phyloP scores from a whole-genome alignment of 2,113 vertebrate species.

The Tenrec ecaudatus region DNA sequence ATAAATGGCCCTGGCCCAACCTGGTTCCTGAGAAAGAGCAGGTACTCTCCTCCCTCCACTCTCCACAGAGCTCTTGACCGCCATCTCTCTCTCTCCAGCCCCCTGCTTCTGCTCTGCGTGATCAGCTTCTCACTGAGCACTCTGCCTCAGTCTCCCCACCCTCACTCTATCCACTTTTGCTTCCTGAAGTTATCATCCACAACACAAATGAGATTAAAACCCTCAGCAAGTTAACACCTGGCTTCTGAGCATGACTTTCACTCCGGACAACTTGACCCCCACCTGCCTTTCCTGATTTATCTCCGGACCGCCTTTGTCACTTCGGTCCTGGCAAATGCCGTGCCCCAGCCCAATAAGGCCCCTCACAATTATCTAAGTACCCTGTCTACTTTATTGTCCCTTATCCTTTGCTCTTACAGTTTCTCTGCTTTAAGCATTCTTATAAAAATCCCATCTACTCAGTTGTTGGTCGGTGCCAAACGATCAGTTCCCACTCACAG shows the following conservation, averaged over 20 bases:
- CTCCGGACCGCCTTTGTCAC: not conserved
- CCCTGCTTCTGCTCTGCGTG: not conserved
- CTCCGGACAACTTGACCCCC: not conserved
- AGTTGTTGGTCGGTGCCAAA: not conserved
- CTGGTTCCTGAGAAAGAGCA: not conserved
- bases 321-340: not conserved
- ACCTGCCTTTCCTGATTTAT: not conserved
- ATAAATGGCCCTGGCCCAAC: not conserved
- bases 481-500: no score
- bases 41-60: fast-evolving
- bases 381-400: not conserved
- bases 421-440: not conserved
- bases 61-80: not conserved
- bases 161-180: not conserved
- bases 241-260: not conserved
- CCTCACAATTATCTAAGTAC: not conserved
- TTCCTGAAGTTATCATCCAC: not conserved
- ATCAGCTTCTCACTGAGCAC: not conserved
- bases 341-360: not conserved
- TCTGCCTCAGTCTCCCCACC: not conserved
- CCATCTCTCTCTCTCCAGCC: not conserved
- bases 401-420: not conserved
- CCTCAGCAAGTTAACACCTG: not conserved
- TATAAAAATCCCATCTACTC: not conserved
- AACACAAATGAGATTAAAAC: not conserved